Evolutionary conservation across 2,797 vertebrate species (phyloP).

Genomic region (Apodemus agrarius): DNA sequence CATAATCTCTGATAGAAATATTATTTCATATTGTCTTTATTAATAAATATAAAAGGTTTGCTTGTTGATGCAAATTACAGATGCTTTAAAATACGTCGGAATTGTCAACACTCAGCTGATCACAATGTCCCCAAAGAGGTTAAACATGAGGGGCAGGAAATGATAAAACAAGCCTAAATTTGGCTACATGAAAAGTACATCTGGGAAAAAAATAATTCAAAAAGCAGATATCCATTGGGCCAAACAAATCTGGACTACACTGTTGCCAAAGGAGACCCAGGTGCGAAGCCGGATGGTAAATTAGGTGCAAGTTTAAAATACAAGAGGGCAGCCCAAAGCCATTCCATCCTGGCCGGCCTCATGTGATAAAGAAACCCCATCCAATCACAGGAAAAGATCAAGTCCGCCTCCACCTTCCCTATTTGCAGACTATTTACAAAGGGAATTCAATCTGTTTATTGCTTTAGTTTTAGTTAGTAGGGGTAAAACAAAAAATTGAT

Average conservation of each 20-base stretch:
- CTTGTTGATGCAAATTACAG: slow-evolving; percentile 78
- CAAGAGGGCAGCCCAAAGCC: slow-evolving; percentile 51
- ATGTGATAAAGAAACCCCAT: slow-evolving; percentile 61
- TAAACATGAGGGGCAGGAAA: slow-evolving; percentile 78
- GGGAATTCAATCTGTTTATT: slow-evolving; percentile 31
- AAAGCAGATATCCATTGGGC: slow-evolving; percentile 79
- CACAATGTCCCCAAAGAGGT: slow-evolving; percentile 77
- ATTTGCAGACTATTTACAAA: slow-evolving; percentile 25
- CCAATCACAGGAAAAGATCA: not conserved
- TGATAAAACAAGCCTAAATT: slow-evolving; percentile 82
- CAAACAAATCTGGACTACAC: slow-evolving; percentile 73
- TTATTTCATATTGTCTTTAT: slow-evolving; percentile 73
- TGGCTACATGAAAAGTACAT: slow-evolving; percentile 81
- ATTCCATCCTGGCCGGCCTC: slow-evolving; percentile 36
- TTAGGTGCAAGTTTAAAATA: slow-evolving; percentile 77
- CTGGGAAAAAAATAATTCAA: slow-evolving; percentile 81
- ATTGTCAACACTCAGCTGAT: slow-evolving; percentile 74
- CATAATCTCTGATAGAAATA: slow-evolving; percentile 56
- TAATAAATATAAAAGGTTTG: slow-evolving; percentile 69
- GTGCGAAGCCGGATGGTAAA: slow-evolving; percentile 78
- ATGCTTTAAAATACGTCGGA: slow-evolving; percentile 76
- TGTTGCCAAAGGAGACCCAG: slow-evolving; percentile 79
- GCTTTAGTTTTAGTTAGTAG: slow-evolving; percentile 44
- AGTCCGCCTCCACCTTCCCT: not conserved
- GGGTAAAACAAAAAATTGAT: slow-evolving; percentile 34